phyloP scores from a whole-genome alignment of 2,113 vertebrate genomes.

The Entomyzon cyanotis region DNA sequence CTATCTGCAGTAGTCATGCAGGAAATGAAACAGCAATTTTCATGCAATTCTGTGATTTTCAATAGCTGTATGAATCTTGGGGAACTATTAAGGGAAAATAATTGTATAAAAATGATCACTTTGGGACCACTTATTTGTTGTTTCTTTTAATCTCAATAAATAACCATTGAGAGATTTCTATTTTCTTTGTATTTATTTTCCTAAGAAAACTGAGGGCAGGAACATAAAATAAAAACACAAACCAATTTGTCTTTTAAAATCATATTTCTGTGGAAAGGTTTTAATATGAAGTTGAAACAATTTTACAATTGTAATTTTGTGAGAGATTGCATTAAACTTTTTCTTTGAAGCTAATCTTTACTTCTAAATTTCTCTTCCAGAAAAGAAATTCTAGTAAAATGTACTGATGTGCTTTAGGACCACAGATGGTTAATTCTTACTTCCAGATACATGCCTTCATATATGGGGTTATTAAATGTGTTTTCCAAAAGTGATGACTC shows the following conservation, averaged over 20 bases:
- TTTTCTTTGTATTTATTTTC: background rate
- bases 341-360: background rate
- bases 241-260: background rate
- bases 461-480: background rate
- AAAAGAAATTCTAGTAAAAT: background rate
- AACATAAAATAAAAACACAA: background rate
- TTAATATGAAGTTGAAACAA: background rate
- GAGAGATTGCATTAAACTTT: background rate
- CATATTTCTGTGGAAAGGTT: background rate
- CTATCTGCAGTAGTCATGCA: background rate
- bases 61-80: background rate
- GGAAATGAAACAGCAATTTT: background rate
- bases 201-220: background rate
- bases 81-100: background rate
- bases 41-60: background rate
- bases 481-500: background rate
- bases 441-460: background rate
- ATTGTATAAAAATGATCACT: background rate
- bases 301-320: background rate
- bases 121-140: background rate
- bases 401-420: background rate
- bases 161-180: background rate
- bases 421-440: background rate
- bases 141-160: background rate
- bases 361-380: background rate